These are phyloP conservation scores for Schizotus pectinicornis DNA, from an alignment of 2,888 invertebrate species.

Conservation along the genomic window DNA sequence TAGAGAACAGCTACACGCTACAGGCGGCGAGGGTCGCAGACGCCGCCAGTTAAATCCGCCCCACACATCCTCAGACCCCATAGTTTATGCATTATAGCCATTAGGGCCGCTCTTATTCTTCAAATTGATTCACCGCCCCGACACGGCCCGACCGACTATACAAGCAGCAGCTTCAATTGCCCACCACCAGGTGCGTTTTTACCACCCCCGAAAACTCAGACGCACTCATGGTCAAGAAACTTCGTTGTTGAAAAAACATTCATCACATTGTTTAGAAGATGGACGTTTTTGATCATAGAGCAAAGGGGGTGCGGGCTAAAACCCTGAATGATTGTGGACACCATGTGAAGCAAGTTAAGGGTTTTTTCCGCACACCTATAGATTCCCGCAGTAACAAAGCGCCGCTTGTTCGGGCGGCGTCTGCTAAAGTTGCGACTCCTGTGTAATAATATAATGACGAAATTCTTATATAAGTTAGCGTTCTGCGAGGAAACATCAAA, in stretches of 20 bases:
- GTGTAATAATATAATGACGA: constrained; percentile 50
- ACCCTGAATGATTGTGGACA: too few species aligned
- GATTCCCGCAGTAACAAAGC: background rate
- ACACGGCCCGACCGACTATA: background rate
- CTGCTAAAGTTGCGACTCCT: constrained; percentile 8
- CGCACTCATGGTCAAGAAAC: too few species aligned
- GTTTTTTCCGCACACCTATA: too few species aligned
- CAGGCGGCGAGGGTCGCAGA: constrained; percentile 35
- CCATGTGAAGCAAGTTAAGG: too few species aligned
- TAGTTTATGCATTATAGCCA: constrained; percentile 35
- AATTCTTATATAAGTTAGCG: constrained; percentile 55
- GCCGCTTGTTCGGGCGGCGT: background rate
- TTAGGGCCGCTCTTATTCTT: constrained; percentile 11
- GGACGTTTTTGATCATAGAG: background rate
- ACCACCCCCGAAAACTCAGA: too few species aligned
- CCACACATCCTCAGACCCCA: constrained; percentile 30
- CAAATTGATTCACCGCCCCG: background rate
- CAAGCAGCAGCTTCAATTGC: constrained; percentile 1
- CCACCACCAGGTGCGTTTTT: too few species aligned
- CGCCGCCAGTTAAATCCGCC: constrained; percentile 35
- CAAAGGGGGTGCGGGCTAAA: too few species aligned
- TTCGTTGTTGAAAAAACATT: too few species aligned
- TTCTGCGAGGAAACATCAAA: constrained; percentile 50
- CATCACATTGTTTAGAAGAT: too few species aligned
- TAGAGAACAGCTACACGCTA: constrained; percentile 45